These are phyloP conservation scores for Nyctalus aviator DNA, from an alignment of 2,797 vertebrate genomes.

Conservation along the genomic window DNA sequence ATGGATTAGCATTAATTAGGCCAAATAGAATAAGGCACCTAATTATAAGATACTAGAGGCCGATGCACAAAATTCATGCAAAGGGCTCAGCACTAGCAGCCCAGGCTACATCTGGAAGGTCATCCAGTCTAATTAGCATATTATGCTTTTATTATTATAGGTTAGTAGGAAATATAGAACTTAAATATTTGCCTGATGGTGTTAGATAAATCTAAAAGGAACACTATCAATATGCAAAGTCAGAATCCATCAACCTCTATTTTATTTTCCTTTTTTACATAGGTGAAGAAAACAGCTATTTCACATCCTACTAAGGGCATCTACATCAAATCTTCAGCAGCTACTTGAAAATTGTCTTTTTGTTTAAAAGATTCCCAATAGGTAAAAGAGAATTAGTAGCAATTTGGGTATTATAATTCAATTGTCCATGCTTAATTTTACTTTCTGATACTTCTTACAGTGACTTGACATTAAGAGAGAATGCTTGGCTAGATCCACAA, in stretches of 20 bases:
- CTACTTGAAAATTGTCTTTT: constrained; percentile 35
- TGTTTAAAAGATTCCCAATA: constrained; percentile 38
- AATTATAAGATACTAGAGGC: constrained; percentile 33
- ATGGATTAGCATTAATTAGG: constrained; percentile 63
- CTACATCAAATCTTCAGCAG: not conserved
- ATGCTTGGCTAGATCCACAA: too few relatives aligned
- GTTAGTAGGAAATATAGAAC: constrained; percentile 41
- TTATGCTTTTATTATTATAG: too few relatives aligned
- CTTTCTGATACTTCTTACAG: not conserved
- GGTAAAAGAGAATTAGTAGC: not conserved
- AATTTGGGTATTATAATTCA: not conserved
- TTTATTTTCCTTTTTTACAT: constrained; percentile 21
- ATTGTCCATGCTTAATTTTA: not conserved
- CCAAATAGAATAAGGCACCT: constrained; percentile 1
- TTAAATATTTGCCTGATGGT: constrained; percentile 62
- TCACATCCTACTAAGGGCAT: not conserved
- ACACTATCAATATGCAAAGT: not conserved
- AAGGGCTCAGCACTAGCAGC: too few relatives aligned
- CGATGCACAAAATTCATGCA: too few relatives aligned
- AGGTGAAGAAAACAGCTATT: not conserved
- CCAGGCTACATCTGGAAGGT: too few relatives aligned
- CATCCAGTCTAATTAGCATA: too few relatives aligned
- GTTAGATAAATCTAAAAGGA: constrained; percentile 31
- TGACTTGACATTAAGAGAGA: not conserved
- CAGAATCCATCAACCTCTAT: not conserved